Evolutionary conservation across 2,113 vertebrate genomes (phyloP).

Genomic region (Rafetus swinhoei): DNA sequence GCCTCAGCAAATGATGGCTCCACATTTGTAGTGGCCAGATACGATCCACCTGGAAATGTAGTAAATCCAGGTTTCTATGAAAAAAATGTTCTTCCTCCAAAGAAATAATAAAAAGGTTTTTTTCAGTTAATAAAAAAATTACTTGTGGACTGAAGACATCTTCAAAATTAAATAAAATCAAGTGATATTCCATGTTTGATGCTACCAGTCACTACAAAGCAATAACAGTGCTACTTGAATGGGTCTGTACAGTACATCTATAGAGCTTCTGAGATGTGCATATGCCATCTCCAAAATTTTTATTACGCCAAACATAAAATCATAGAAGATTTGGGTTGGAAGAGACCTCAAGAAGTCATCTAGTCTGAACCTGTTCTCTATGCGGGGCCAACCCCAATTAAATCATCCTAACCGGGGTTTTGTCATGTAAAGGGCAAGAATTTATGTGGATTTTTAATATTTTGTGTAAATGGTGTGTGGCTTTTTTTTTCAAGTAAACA

Average conservation of each 20-base stretch:
- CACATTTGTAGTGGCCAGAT: conserved; percentile 96
- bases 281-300: neutral
- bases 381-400: no score
- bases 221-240: conserved; percentile 3
- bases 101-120: conserved; percentile 74
- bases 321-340: no score
- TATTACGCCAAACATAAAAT: neutral
- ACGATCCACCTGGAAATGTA: conserved; percentile 95
- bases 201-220: neutral
- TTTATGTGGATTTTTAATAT: neutral
- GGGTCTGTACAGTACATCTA: neutral
- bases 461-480: conserved; percentile 42
- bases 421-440: conserved; percentile 18
- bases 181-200: conserved; percentile 24
- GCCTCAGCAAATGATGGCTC: conserved; percentile 92
- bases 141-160: conserved; percentile 28
- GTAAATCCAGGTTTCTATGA: conserved; percentile 96
- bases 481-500: neutral
- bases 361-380: no score
- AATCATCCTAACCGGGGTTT: no score
- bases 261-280: neutral
- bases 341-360: no score
- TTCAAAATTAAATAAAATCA: conserved; percentile 3
- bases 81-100: conserved; percentile 91
- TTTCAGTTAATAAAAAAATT: conserved; percentile 10